Conservation (phyloP, 2,113 vertebrate species). For the Naja naja region DNA sequence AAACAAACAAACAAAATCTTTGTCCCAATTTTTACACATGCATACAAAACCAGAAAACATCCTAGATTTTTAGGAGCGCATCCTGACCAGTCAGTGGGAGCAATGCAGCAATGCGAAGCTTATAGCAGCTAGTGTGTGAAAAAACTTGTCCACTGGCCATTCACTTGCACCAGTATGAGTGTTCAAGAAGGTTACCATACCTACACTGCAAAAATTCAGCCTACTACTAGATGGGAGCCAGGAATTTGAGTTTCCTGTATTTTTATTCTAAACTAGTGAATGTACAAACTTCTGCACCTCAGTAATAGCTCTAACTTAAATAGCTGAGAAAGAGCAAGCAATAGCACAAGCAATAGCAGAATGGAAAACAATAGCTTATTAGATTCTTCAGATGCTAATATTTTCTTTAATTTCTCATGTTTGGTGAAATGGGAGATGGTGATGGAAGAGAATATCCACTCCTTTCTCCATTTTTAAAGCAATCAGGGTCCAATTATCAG, state of each 20-base stretch:
- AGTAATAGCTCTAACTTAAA: neutral
- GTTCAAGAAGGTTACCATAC: neutral
- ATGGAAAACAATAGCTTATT: neutral
- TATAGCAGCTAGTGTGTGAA: neutral
- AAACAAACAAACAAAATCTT: neutral
- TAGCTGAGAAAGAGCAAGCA: neutral
- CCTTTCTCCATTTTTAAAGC: neutral
- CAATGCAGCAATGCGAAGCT: neutral
- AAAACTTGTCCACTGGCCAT: neutral
- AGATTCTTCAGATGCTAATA: neutral
- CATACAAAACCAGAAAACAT: neutral
- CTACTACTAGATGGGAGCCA: neutral
- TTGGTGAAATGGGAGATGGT: neutral
- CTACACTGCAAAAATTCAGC: neutral
- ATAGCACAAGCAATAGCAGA: neutral
- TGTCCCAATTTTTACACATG: neutral
- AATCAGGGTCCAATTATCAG: neutral
- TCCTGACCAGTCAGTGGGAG: neutral
- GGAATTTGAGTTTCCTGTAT: neutral
- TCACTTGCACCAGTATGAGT: neutral
- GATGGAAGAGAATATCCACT: neutral
- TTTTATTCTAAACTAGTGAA: neutral
- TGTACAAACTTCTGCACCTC: neutral
- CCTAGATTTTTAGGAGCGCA: neutral
- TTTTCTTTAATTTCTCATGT: neutral